phyloP scores from a whole-genome alignment of 2,113 vertebrate genomes.

The Oncorhynchus mykiss region DNA sequence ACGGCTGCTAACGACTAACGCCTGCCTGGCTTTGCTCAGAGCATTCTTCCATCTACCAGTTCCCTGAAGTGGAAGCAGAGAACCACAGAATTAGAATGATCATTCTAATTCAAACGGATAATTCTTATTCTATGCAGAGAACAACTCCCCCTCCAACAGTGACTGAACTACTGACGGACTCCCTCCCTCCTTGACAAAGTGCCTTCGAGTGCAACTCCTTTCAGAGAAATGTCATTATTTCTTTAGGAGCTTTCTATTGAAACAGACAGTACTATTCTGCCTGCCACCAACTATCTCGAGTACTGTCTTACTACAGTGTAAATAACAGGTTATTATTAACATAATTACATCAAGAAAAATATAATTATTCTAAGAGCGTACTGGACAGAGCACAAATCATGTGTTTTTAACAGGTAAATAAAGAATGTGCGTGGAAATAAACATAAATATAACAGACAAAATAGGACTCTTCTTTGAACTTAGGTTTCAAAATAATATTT shows the following conservation, averaged over 20 bases:
- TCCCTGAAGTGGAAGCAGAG: conserved; percentile 33
- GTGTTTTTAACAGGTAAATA: conserved; percentile 48
- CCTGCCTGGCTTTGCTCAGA: conserved; percentile 25
- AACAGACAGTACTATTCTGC: conserved; percentile 47
- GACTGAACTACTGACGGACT: conserved; percentile 22
- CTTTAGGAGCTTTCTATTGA: conserved; percentile 31
- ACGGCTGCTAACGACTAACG: conserved; percentile 42
- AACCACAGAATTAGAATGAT: background rate
- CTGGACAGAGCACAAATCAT: conserved; percentile 37
- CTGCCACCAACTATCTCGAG: conserved; percentile 12
- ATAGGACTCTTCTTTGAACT: conserved; percentile 15
- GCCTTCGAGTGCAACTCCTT: conserved; percentile 69
- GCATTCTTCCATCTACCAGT: conserved; percentile 29
- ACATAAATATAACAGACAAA: conserved; percentile 37
- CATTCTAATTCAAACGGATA: too few species aligned
- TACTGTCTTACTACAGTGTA: conserved; percentile 12
- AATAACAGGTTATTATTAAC: conserved; percentile 43
- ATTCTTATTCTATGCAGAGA: too few species aligned
- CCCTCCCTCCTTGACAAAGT: conserved; percentile 62
- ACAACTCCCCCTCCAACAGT: conserved; percentile 24
- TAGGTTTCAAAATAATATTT: conserved; percentile 47
- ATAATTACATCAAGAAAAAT: conserved; percentile 26
- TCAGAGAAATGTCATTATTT: conserved; percentile 35
- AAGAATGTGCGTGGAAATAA: conserved; percentile 40
- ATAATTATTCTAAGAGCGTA: conserved; percentile 31